phyloP scores from a whole-genome alignment of 2,888 invertebrate species.

The Mimumesa dahlbomi region DNA sequence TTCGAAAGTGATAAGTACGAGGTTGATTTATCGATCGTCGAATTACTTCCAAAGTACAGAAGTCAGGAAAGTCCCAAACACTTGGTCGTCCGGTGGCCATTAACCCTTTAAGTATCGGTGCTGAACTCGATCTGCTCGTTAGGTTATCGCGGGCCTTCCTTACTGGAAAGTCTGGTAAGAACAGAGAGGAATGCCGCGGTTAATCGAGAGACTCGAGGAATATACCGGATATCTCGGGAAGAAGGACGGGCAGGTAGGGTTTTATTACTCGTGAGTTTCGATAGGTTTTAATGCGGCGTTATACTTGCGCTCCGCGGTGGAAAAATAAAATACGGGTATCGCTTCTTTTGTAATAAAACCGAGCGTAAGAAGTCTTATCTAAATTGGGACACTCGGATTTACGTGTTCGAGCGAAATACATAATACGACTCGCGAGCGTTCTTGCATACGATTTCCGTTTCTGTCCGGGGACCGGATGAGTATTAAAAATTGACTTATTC shows the following conservation, averaged over 20 bases:
- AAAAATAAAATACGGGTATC: constrained; percentile 3
- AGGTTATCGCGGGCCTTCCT: constrained; percentile 50
- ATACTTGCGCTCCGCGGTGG: neutral
- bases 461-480: too few relatives aligned
- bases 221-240: constrained; percentile 39
- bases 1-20: too few relatives aligned
- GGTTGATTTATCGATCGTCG: too few relatives aligned
- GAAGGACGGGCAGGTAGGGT: constrained; percentile 17
- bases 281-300: constrained; percentile 41
- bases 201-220: constrained; percentile 35
- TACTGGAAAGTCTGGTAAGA: constrained; percentile 20
- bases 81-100: constrained; percentile 24
- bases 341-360: neutral
- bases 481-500: too few relatives aligned
- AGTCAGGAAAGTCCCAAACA: neutral
- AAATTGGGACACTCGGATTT: too few relatives aligned
- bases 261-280: constrained; percentile 31
- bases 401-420: too few relatives aligned
- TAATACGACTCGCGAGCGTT: too few relatives aligned
- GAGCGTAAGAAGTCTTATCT: neutral
- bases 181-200: constrained; percentile 34
- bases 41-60: too few relatives aligned
- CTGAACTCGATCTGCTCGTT: constrained; percentile 57
- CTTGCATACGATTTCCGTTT: too few relatives aligned
- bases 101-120: constrained; percentile 38